phyloP scores from a whole-genome alignment of 53 echinoderm and acorn worm species.

The Antedon mediterranea region DNA sequence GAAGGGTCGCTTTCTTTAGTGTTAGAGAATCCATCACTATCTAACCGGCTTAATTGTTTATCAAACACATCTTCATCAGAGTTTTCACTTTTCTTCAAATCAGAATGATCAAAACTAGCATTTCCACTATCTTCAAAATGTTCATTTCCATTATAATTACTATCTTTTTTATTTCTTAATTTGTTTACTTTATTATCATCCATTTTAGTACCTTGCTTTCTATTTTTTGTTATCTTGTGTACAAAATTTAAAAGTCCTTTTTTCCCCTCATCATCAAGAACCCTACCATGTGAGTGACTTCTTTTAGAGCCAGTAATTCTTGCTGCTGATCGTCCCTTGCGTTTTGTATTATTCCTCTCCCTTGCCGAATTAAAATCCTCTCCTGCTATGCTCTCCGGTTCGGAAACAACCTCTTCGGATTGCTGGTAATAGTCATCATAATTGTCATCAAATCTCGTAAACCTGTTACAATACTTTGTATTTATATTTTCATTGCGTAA shows the following conservation, averaged over 20 bases:
- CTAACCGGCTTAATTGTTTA: not conserved
- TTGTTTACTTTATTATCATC: not conserved
- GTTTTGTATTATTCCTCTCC: conserved; percentile 30
- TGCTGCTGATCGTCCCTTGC: conserved; percentile 46
- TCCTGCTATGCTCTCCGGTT: conserved; percentile 74
- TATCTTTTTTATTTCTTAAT: not conserved
- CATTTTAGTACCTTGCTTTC: not conserved
- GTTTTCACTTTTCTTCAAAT: not conserved
- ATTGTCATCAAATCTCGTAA: conserved; percentile 24
- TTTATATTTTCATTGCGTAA: conserved; percentile 64
- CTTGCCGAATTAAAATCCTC: conserved; percentile 47
- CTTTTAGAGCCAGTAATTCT: conserved; percentile 50
- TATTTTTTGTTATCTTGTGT: not conserved
- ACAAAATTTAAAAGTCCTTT: not conserved
- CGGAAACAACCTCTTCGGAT: conserved; percentile 61
- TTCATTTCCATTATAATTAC: not conserved
- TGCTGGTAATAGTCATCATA: conserved; percentile 27
- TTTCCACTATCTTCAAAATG: not conserved
- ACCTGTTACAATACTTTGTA: conserved; percentile 17
- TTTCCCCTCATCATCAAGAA: not conserved
- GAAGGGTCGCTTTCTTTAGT: not conserved
- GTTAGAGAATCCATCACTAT: too few species aligned
- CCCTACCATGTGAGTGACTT: conserved; percentile 41
- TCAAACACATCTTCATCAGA: not conserved
- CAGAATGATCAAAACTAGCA: not conserved